Conservation (phyloP, 1,140 invertebrate species). For the Lucilia cuprina region DNA sequence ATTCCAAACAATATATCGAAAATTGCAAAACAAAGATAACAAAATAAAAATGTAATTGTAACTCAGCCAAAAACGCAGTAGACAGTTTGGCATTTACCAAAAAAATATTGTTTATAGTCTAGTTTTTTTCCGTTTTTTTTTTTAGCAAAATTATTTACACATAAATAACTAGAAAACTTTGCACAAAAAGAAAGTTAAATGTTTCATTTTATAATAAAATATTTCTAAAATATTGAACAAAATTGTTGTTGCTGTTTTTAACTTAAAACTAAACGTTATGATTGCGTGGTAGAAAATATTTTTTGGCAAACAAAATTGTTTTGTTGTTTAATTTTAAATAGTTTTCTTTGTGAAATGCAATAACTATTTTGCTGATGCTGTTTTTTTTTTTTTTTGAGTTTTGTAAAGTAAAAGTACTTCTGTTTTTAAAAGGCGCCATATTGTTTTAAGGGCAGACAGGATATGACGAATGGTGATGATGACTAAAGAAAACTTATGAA, state of each 20-base stretch:
- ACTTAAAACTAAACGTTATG: background rate
- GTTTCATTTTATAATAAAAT: background rate
- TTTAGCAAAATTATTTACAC: too few species aligned
- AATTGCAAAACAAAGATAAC: background rate
- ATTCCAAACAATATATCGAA: background rate
- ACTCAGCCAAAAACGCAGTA: background rate
- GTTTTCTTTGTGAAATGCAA: too few species aligned
- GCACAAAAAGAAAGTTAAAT: background rate
- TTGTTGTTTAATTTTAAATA: too few species aligned
- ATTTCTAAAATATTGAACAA: background rate
- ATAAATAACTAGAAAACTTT: background rate
- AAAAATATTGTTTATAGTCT: background rate
- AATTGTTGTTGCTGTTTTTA: background rate
- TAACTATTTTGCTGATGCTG: too few species aligned
- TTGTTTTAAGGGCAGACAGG: too few species aligned
- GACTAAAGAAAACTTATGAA: too few species aligned
- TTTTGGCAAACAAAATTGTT: too few species aligned
- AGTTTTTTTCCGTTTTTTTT: background rate
- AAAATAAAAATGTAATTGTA: background rate
- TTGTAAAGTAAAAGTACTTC: too few species aligned
- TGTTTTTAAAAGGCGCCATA: too few species aligned
- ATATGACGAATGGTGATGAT: too few species aligned
- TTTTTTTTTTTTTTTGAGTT: too few species aligned
- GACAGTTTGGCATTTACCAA: background rate
- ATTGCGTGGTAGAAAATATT: background rate